A percentile compares a stretch with the other conserved stretches of the same genome.
phyloP scores from a whole-genome alignment of 2,797 vertebrate genomes.

The Halcyon badia region DNA sequence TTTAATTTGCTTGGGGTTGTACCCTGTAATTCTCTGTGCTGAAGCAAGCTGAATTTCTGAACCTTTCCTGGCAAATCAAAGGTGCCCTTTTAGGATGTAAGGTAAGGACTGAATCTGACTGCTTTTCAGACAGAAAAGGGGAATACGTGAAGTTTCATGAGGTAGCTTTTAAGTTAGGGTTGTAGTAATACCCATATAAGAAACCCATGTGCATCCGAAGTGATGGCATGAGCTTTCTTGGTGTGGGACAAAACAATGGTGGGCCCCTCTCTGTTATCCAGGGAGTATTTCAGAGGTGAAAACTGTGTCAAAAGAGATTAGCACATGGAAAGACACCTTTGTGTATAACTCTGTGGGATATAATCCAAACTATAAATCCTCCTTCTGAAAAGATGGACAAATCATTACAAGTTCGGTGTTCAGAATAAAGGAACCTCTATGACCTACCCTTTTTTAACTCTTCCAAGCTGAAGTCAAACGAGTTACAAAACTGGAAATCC shows the following conservation, averaged over 20 bases:
- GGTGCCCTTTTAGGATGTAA: constrained; percentile 34
- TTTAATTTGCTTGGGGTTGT: constrained; percentile 63
- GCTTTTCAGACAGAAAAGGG: background rate
- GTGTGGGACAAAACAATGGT: background rate
- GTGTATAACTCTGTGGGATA: background rate
- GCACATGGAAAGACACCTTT: background rate
- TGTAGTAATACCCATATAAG: background rate
- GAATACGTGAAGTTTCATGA: background rate
- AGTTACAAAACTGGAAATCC: background rate
- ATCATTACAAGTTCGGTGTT: background rate
- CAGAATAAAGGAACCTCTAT: background rate
- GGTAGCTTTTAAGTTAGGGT: background rate
- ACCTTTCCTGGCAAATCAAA: constrained; percentile 37
- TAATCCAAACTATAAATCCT: background rate
- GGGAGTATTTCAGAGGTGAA: background rate
- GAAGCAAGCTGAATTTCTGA: constrained; percentile 66
- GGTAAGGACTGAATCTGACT: background rate
- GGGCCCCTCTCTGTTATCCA: background rate
- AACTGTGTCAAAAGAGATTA: background rate
- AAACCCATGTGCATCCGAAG: background rate
- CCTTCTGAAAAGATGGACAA: background rate
- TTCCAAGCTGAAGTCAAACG: background rate
- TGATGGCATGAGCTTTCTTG: background rate
- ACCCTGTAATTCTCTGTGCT: constrained; percentile 65
- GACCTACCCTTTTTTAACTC: background rate